Conservation (phyloP, 1,140 invertebrate species). For the Onthophagus taurus region DNA sequence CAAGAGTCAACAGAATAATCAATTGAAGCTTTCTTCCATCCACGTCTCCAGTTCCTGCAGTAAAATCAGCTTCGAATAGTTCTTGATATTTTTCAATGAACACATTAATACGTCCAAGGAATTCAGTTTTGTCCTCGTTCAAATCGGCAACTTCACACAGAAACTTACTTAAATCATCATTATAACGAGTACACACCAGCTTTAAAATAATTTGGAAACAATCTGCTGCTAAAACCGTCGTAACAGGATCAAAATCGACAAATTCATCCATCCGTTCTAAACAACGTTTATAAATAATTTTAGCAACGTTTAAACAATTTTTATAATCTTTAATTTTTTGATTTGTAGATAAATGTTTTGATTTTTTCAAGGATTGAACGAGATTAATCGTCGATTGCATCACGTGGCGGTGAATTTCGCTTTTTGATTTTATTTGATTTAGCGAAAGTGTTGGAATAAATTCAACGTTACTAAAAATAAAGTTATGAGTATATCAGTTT, state of each 20-base stretch:
- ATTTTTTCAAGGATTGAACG: slow-evolving; percentile 33
- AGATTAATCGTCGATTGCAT: slow-evolving; percentile 37
- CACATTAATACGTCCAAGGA: slow-evolving; percentile 18
- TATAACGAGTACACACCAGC: slow-evolving; percentile 39
- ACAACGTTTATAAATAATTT: slow-evolving; percentile 36
- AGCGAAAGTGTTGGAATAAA: slow-evolving; percentile 37
- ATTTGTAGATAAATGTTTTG: slow-evolving; percentile 28
- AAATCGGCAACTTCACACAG: slow-evolving; percentile 41
- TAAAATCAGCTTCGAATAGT: slow-evolving; percentile 32
- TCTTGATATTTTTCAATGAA: slow-evolving; percentile 29
- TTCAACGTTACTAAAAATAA: slow-evolving; percentile 34
- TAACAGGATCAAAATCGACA: slow-evolving; percentile 38
- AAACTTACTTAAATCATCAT: slow-evolving; percentile 39
- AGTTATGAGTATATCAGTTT: slow-evolving; percentile 12
- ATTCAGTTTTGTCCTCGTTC: too few species aligned
- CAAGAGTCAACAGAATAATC: slow-evolving; percentile 38
- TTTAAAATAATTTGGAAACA: slow-evolving; percentile 46
- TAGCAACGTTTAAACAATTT: slow-evolving; percentile 32
- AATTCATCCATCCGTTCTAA: slow-evolving; percentile 38
- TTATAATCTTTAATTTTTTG: slow-evolving; percentile 31
- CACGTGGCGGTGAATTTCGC: slow-evolving; percentile 40
- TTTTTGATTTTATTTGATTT: slow-evolving; percentile 35
- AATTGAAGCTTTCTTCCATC: slow-evolving; percentile 36
- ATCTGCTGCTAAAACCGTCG: slow-evolving; percentile 39
- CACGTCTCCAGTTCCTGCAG: slow-evolving; percentile 19